Evolutionary conservation across 2,888 invertebrate genomes (phyloP).

Genomic region (Leptinotarsa peninsularis): DNA sequence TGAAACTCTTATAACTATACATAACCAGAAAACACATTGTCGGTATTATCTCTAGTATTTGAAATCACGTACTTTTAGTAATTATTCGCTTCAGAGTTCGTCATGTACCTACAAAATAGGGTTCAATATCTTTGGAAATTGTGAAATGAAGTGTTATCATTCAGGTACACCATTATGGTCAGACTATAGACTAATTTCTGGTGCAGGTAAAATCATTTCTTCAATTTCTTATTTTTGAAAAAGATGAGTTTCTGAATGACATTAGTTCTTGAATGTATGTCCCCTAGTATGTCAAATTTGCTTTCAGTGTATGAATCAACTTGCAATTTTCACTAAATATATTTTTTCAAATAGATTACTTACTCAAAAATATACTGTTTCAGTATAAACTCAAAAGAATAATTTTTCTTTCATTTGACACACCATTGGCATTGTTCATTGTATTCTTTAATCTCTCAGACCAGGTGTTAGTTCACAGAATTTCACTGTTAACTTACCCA

Average conservation of each 20-base stretch:
- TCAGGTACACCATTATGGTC: too few species aligned
- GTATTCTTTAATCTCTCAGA: slow-evolving; percentile 47
- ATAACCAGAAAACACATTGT: background rate
- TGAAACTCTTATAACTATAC: slow-evolving; percentile 25
- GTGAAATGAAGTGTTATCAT: background rate
- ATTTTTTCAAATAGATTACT: too few species aligned
- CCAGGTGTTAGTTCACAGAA: slow-evolving; percentile 54
- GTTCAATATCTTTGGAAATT: too few species aligned
- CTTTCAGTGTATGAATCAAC: too few species aligned
- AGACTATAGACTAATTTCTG: too few species aligned
- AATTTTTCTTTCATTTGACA: slow-evolving; percentile 42
- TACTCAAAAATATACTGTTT: background rate
- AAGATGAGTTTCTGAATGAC: too few species aligned
- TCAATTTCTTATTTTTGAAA: too few species aligned
- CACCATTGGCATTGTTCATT: slow-evolving; percentile 47
- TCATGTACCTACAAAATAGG: background rate
- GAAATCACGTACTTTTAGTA: background rate
- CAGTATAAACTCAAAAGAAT: background rate
- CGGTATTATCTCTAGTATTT: slow-evolving; percentile 1
- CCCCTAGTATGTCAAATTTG: too few species aligned
- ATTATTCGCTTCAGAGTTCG: background rate
- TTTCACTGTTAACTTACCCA: slow-evolving; percentile 51
- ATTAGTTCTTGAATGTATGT: too few species aligned
- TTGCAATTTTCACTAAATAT: too few species aligned
- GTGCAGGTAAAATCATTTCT: too few species aligned